Evolutionary conservation across 2,113 vertebrate genomes (phyloP).

Genomic region (Rynchops niger): DNA sequence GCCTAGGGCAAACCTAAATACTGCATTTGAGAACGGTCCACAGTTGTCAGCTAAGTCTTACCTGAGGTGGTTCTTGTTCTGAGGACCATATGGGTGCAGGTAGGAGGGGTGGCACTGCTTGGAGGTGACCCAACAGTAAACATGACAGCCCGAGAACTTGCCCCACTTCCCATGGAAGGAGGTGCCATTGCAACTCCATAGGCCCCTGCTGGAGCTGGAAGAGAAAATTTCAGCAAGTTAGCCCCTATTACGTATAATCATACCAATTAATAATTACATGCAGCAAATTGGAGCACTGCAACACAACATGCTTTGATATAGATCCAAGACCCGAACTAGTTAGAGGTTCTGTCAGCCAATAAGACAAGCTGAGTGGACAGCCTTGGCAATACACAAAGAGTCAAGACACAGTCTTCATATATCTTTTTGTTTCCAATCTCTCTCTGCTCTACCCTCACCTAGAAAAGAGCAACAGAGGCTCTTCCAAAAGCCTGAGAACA

Average conservation of each 20-base stretch:
- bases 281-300: background rate
- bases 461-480: background rate
- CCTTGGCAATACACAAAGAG: background rate
- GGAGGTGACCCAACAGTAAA: slow-evolving; percentile 97
- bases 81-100: slow-evolving; percentile 88
- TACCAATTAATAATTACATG: background rate
- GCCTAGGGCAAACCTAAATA: background rate
- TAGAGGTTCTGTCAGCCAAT: background rate
- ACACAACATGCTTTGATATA: background rate
- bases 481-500: background rate
- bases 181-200: slow-evolving; percentile 69
- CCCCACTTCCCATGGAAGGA: slow-evolving; percentile 66
- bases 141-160: slow-evolving; percentile 84
- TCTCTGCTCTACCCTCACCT: background rate
- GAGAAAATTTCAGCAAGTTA: background rate
- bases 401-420: background rate
- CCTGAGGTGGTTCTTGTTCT: slow-evolving; percentile 92
- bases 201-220: slow-evolving; percentile 83
- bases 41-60: slow-evolving; percentile 44
- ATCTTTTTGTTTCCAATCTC: background rate
- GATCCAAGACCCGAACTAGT: background rate
- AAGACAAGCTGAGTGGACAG: background rate
- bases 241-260: background rate
- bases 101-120: slow-evolving; percentile 85
- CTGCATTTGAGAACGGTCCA: background rate